These are phyloP conservation scores for Chloroceryle amazona DNA, from an alignment of 2,797 vertebrate species.

Conservation along the genomic window DNA sequence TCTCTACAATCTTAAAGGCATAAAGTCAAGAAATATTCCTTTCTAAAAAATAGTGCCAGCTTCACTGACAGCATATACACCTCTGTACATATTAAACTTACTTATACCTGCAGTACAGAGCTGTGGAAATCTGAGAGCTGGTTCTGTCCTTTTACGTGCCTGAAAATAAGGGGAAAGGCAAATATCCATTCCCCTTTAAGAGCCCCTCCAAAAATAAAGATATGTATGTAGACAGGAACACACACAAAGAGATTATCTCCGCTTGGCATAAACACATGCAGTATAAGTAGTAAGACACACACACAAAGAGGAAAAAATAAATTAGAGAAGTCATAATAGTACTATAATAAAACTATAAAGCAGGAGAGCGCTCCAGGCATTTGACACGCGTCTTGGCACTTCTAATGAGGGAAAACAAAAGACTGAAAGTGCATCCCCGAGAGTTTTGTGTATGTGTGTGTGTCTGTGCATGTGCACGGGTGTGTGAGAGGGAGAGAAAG, in stretches of 20 bases:
- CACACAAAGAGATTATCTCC: slow-evolving; percentile 1
- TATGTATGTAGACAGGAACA: background rate
- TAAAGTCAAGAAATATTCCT: background rate
- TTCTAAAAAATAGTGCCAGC: background rate
- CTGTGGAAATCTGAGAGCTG: background rate
- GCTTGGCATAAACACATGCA: slow-evolving; percentile 17
- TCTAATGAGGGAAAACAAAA: slow-evolving; percentile 71
- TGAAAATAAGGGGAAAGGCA: background rate
- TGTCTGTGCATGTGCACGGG: background rate
- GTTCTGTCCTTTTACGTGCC: background rate
- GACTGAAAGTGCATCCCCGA: slow-evolving; percentile 15
- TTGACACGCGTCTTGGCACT: slow-evolving; percentile 72
- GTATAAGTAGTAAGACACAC: background rate
- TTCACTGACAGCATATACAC: background rate
- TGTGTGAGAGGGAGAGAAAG: background rate
- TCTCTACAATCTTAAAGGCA: background rate
- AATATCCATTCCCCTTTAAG: slow-evolving; percentile 3
- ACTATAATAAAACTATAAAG: slow-evolving; percentile 72
- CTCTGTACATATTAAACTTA: background rate
- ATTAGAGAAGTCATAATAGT: slow-evolving; percentile 70
- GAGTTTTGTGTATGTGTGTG: background rate
- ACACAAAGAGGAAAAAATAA: slow-evolving; percentile 59
- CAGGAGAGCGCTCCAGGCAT: slow-evolving; percentile 70
- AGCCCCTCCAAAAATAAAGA: background rate
- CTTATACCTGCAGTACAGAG: background rate